A percentile compares a stretch with the other conserved stretches of the same genome.
Conservation (phyloP, 2,888 invertebrate species). For the Bellardia pandia region DNA sequence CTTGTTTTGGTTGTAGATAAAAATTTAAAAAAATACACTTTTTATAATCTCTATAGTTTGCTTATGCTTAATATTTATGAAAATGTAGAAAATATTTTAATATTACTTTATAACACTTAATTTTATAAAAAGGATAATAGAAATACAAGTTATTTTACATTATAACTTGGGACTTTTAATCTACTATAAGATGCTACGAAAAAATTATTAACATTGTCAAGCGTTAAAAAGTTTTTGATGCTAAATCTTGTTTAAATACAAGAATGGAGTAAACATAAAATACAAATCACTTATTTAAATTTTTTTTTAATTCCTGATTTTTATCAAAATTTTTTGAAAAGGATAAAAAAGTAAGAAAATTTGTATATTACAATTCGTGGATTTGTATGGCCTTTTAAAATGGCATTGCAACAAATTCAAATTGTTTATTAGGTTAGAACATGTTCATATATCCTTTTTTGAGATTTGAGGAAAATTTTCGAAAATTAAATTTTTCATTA, state of each 20-base stretch:
- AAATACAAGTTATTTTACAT: background rate
- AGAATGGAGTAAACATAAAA: no score
- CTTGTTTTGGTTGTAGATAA: background rate
- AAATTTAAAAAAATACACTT: background rate
- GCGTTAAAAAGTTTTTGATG: background rate
- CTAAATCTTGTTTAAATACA: no score
- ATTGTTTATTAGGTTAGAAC: background rate
- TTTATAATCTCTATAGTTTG: no score
- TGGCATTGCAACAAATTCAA: background rate
- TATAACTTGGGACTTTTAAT: background rate
- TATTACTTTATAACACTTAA: no score
- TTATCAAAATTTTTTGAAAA: no score
- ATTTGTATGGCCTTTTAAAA: background rate
- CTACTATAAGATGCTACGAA: background rate
- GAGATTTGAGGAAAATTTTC: no score
- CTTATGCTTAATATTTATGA: no score
- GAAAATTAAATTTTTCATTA: no score
- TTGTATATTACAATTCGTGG: background rate
- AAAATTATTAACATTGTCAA: background rate
- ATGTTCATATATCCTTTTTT: background rate
- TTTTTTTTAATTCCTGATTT: no score
- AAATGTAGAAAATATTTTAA: no score
- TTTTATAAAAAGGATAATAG: background rate
- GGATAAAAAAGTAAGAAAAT: background rate
- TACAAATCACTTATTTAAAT: no score